phyloP scores from a whole-genome alignment of 2,888 invertebrate genomes.

The Drosophila pseudotalamancana region DNA sequence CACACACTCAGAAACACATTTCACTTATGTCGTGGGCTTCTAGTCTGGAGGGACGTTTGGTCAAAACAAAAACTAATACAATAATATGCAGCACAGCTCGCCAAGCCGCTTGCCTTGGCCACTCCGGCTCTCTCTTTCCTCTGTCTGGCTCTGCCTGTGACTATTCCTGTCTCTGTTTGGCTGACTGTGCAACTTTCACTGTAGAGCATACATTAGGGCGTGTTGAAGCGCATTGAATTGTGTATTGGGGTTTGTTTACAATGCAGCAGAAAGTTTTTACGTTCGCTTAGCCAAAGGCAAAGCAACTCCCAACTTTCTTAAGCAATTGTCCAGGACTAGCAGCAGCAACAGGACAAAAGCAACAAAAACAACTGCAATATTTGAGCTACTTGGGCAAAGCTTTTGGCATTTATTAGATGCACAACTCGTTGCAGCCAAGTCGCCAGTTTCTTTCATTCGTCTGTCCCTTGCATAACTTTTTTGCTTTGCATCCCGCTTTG shows the following conservation, averaged over 20 bases:
- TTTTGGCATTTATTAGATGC: constrained; percentile 75
- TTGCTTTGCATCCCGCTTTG: constrained; percentile 51
- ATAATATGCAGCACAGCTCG: constrained; percentile 70
- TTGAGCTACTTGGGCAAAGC: constrained; percentile 28
- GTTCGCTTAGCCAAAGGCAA: constrained; percentile 75
- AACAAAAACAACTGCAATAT: constrained; percentile 8
- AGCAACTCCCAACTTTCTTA: constrained; percentile 68
- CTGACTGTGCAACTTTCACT: constrained; percentile 53
- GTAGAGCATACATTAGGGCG: constrained; percentile 75
- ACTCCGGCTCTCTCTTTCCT: not conserved
- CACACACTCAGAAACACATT: not conserved
- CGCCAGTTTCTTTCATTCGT: constrained; percentile 8
- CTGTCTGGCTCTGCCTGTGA: constrained; percentile 1
- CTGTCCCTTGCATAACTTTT: constrained; percentile 52
- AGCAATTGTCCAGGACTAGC: constrained; percentile 62
- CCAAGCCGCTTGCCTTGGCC: constrained; percentile 31
- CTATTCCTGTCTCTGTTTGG: constrained; percentile 12
- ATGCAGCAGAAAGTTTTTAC: constrained; percentile 75
- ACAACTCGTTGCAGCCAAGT: constrained; percentile 47
- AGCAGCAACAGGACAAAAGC: constrained; percentile 23
- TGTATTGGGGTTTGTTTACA: constrained; percentile 79
- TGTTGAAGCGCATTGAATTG: constrained; percentile 78
- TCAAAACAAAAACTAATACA: constrained; percentile 65
- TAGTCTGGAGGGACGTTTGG: constrained; percentile 44
- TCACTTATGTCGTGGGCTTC: constrained; percentile 35